These are phyloP conservation scores for Gallinago media DNA, from an alignment of 2,113 vertebrate species.

Conservation along the genomic window DNA sequence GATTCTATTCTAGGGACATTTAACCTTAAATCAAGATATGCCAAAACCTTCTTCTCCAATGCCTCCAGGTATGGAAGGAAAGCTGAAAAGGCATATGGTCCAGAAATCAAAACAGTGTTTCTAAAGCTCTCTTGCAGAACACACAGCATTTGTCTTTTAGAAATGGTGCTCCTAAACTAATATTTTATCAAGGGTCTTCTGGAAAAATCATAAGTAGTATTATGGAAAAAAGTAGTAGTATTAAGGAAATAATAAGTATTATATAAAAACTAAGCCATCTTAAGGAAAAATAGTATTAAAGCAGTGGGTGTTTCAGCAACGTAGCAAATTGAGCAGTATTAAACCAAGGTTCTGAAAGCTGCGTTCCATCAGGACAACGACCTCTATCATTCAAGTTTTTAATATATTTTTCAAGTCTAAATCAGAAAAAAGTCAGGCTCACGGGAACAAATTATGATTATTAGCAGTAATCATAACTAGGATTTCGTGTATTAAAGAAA, in stretches of 20 bases:
- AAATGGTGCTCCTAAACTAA: not conserved
- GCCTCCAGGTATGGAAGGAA: not conserved
- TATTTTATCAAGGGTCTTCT: not conserved
- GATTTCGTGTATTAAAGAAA: not conserved
- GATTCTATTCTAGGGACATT: not conserved
- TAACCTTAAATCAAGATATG: not conserved
- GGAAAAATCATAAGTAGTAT: not conserved
- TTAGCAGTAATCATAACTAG: not conserved
- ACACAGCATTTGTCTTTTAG: not conserved
- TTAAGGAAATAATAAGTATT: too few relatives aligned
- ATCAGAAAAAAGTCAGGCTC: not conserved
- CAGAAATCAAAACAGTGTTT: not conserved
- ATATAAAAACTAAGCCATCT: too few relatives aligned
- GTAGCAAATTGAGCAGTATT: not conserved
- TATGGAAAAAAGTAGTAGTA: too few relatives aligned
- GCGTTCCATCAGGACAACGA: not conserved
- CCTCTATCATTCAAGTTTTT: not conserved
- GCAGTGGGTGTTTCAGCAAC: not conserved
- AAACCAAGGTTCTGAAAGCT: not conserved
- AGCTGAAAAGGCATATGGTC: not conserved
- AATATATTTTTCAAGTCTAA: not conserved
- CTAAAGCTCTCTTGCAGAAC: not conserved
- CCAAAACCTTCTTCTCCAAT: not conserved
- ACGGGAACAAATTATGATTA: not conserved
- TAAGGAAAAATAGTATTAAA: not conserved